Conservation (phyloP, 2,113 vertebrate species). For the Embiotoca jacksoni region DNA sequence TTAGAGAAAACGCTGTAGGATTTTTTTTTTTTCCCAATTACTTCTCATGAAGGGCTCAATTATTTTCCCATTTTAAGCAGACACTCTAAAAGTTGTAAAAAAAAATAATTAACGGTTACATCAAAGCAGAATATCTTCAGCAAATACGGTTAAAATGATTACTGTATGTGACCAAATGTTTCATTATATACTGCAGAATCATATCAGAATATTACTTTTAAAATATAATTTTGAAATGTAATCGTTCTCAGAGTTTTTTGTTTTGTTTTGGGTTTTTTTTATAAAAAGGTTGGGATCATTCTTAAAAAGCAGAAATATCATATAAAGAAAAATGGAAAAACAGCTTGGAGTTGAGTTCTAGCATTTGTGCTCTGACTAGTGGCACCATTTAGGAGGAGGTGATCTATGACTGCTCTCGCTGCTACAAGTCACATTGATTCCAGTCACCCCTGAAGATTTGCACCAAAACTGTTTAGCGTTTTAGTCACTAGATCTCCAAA, state of each 20-base stretch:
- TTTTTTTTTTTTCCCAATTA: conserved; percentile 21
- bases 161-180: background rate
- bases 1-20: conserved; percentile 42
- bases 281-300: too few species aligned
- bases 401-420: conserved; percentile 37
- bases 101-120: conserved; percentile 10
- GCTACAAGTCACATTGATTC: conserved; percentile 9
- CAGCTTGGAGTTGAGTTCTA: background rate
- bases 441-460: conserved; percentile 44
- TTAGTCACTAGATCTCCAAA: conserved; percentile 9
- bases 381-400: conserved; percentile 36
- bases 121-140: conserved; percentile 8
- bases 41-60: conserved; percentile 6
- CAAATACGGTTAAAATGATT: background rate
- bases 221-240: background rate
- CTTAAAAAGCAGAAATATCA: too few species aligned
- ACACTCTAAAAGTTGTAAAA: conserved; percentile 1
- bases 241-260: background rate
- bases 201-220: background rate
- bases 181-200: background rate
- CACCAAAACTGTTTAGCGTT: conserved; percentile 27
- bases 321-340: too few species aligned
- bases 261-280: too few species aligned
- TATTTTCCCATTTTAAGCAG: conserved; percentile 40
- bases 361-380: background rate